Evolutionary conservation across 2,113 vertebrate genomes (phyloP).

Genomic region (Percina caprodes): DNA sequence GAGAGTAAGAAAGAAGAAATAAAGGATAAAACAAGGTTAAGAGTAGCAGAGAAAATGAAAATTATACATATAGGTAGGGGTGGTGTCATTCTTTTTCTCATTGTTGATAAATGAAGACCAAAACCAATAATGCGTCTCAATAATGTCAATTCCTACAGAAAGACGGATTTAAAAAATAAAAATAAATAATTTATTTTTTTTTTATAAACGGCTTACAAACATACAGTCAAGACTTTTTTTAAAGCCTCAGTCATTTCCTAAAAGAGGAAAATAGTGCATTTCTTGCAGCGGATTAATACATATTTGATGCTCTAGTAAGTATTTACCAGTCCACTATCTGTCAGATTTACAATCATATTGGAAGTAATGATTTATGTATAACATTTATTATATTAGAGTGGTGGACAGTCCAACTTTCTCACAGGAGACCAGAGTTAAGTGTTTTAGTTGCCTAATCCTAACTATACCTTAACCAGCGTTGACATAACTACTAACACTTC

Average conservation of each 20-base stretch:
- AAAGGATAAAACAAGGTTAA: conserved; percentile 19
- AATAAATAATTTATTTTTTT: too few species aligned
- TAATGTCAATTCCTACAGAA: neutral
- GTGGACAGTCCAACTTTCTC: neutral
- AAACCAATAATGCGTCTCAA: neutral
- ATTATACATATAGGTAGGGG: conserved; percentile 6
- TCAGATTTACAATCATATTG: neutral
- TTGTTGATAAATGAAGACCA: conserved; percentile 4
- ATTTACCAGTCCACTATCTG: neutral
- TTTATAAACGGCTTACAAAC: neutral
- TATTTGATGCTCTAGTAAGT: neutral
- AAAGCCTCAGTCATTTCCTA: neutral
- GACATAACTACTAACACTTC: neutral
- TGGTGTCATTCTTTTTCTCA: conserved; percentile 13
- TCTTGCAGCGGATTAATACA: neutral
- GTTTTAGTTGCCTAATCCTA: neutral
- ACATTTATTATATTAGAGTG: neutral
- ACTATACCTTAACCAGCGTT: neutral
- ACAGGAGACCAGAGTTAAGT: neutral
- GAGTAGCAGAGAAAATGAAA: neutral
- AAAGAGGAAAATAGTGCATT: neutral
- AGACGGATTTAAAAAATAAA: neutral
- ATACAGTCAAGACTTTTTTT: neutral
- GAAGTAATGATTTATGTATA: neutral
- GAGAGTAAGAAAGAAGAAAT: conserved; percentile 26